Conservation (phyloP, 2,888 invertebrate genomes). For the Agonopterix arenella region DNA sequence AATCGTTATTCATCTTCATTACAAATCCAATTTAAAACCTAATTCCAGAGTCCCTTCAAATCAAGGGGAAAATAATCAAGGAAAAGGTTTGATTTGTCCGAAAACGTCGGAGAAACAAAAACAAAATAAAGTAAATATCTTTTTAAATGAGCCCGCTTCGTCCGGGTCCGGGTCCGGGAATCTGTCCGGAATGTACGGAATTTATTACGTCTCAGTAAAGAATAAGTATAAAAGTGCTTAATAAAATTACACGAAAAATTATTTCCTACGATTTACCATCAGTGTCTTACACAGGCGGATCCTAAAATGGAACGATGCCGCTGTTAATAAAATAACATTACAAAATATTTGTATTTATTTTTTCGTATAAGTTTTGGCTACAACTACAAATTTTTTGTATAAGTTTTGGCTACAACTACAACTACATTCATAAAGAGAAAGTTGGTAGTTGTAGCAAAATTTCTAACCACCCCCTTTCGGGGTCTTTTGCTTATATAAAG, state of each 20-base stretch:
- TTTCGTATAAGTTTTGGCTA: too few relatives aligned
- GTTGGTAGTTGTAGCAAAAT: too few relatives aligned
- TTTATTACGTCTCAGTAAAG: constrained; percentile 2
- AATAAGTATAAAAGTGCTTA: neutral
- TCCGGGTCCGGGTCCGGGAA: neutral
- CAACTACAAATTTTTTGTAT: too few relatives aligned
- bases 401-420: too few relatives aligned
- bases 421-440: too few relatives aligned
- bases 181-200: neutral
- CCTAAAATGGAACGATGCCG: too few relatives aligned
- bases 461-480: too few relatives aligned
- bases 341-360: too few relatives aligned
- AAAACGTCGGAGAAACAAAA: neutral
- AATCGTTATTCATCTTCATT: constrained; percentile 1
- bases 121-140: constrained; percentile 5
- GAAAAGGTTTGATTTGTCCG: neutral
- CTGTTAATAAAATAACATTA: too few relatives aligned
- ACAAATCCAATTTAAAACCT: neutral
- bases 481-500: too few relatives aligned
- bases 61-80: constrained; percentile 3
- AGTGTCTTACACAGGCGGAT: too few relatives aligned
- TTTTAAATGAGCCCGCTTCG: constrained; percentile 1
- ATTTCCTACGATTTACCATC: neutral
- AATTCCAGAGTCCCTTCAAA: neutral
- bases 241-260: constrained; percentile 2